phyloP scores from a whole-genome alignment of 2,888 invertebrate genomes.

The Pyrrhia umbra region DNA sequence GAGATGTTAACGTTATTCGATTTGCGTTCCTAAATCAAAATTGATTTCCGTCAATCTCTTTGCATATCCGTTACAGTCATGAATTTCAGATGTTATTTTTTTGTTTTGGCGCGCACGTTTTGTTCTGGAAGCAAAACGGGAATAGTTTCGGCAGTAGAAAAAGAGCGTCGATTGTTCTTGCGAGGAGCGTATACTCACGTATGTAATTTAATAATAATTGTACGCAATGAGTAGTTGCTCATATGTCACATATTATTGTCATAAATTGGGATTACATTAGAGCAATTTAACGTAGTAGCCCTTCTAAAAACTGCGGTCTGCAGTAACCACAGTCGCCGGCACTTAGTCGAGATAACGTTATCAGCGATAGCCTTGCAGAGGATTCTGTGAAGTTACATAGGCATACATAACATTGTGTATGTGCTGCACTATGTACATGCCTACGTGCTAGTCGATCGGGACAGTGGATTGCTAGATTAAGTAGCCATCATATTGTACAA shows the following conservation, averaged over 20 bases:
- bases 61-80: slow-evolving; percentile 63
- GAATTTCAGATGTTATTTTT: slow-evolving; percentile 60
- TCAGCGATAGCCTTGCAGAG: slow-evolving; percentile 87
- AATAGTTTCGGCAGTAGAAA: slow-evolving; percentile 5
- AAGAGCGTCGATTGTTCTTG: slow-evolving; percentile 19
- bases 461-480: slow-evolving; percentile 33
- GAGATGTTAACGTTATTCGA: slow-evolving; percentile 57
- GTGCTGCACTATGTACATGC: slow-evolving; percentile 15
- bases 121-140: slow-evolving; percentile 1
- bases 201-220: too few relatives aligned
- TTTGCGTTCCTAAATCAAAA: slow-evolving; percentile 54
- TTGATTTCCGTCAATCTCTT: slow-evolving; percentile 57
- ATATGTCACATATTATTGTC: not conserved
- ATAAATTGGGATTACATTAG: not conserved
- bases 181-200: not conserved
- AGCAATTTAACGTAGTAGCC: slow-evolving; percentile 18
- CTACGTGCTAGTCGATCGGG: slow-evolving; percentile 26
- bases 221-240: not conserved
- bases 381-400: slow-evolving; percentile 80
- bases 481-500: slow-evolving; percentile 38
- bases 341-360: slow-evolving; percentile 84
- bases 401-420: slow-evolving; percentile 43
- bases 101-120: slow-evolving; percentile 18
- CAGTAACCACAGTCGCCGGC: slow-evolving; percentile 64
- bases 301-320: slow-evolving; percentile 62